phyloP scores from a whole-genome alignment of 2,888 invertebrate genomes.

The Tinea pellionella region DNA sequence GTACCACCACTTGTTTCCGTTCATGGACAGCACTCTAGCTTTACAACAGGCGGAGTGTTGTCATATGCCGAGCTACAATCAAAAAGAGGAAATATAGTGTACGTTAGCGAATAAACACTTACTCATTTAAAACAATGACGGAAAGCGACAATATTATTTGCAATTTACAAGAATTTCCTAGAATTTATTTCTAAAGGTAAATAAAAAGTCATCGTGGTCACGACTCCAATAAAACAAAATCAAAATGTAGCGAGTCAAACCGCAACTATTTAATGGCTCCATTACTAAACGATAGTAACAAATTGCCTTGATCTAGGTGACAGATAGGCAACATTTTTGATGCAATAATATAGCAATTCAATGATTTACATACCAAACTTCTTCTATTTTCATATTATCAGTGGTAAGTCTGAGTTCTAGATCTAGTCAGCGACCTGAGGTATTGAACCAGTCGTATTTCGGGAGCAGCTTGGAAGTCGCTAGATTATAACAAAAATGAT shows the following conservation, averaged over 20 bases:
- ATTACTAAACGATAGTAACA: slow-evolving; percentile 64
- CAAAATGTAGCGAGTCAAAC: slow-evolving; percentile 50
- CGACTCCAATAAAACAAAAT: slow-evolving; percentile 15
- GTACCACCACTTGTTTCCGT: too few species aligned
- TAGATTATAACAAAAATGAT: too few species aligned
- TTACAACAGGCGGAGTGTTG: too few species aligned
- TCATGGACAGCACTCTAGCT: too few species aligned
- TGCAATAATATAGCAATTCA: neutral
- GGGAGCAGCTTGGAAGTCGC: too few species aligned
- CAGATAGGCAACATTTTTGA: slow-evolving; percentile 19
- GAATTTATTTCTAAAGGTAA: neutral
- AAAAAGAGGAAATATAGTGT: slow-evolving; percentile 21
- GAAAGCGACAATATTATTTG: neutral
- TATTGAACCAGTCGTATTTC: too few species aligned
- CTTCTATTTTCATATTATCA: neutral
- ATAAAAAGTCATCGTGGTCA: neutral
- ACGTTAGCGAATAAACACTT: slow-evolving; percentile 17
- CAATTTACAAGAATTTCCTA: neutral
- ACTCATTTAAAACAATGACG: too few species aligned
- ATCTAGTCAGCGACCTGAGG: too few species aligned
- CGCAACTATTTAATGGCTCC: slow-evolving; percentile 58
- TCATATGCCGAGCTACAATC: too few species aligned
- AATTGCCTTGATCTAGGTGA: slow-evolving; percentile 41
- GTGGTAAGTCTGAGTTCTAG: too few species aligned
- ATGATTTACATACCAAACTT: neutral